Evolutionary conservation across 2,888 invertebrate species (phyloP), one percentile per base, ranked within the genome.

Genomic region (Noctuana brunneofusca): DNA sequence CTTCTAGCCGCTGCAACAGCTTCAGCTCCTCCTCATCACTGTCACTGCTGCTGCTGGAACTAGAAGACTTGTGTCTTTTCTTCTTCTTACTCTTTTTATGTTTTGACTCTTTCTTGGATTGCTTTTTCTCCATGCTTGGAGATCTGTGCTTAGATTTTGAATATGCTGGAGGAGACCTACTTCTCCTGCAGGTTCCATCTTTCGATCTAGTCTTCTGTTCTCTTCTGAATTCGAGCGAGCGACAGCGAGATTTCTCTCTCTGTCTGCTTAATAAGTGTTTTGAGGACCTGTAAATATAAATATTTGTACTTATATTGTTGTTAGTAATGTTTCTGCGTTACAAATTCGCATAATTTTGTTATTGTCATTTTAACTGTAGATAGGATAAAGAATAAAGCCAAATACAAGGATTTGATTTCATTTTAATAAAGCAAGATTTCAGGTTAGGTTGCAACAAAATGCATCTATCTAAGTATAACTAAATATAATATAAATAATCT

Each of bases 1-100:
- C 93, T 75, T 96, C 95, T 14, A 97, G 83, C 70, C 95, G 93
- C 76, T 96, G 93, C 67, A 97, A 78, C 22, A 97, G 77, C 74
- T 95, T 94, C 0, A 95, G 77, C 11, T 94, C 94, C 67, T 92
- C 87, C 53, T 92, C 89, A 54, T 83, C 86, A 63, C 85, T 83
- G 4, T 92, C 92, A 20, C 92, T 92, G 32, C 83, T 81, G 56
- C 80, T 80, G 20, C 83, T 82, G 56, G 81, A 78, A n/a, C 49
- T 50, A 5, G 62, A 49, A 9, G 54, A 55, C 18, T 50, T 56
- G n/a, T 63, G 49, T 41, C 75, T 80, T 66, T 83, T 85, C 65
- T 81, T 87, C 65, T 84, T 87, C 60, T 82, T 88, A 69, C 75
- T 84, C 57, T 75, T 78, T 60, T 81, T 83, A 52, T 84, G 80